Evolutionary conservation across 2,888 invertebrate genomes (phyloP), one percentile per base, ranked within the genome.

Genomic region (Netelia melanura): DNA sequence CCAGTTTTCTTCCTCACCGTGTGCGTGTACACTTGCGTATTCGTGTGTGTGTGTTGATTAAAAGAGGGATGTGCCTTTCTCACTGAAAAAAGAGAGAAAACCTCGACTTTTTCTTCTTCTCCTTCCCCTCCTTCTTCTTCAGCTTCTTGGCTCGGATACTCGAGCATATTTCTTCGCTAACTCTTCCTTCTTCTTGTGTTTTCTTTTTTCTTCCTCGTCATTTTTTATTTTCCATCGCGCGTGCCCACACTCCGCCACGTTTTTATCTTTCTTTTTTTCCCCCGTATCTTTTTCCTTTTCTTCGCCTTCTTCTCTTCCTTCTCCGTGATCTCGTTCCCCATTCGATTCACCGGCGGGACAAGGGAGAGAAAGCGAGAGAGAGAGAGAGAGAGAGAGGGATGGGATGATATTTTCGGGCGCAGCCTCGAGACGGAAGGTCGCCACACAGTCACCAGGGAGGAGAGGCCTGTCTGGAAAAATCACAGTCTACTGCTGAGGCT

Each of bases 351-450:
- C 56, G 30, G 25, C n/a, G 58, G 8, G 14, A 58, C 10, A 21
- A 8, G 2, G 52, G 17, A 10, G 6, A 14, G 14, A 52, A 11
- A 54, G 17, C 5, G 54, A 54, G 54, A n/a, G 54, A 44, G 17
- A 44, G 23, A n/a, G 43, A 2, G n/a, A 23, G 17, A n/a, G 21
- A 30, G 43, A 17, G 58, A 30, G 43, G 10, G 67, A 58, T 67
- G 78, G 14, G 74, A 78, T 48, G 75, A 83, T 83, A 83, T 83
- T 83, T 83, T 58, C 70, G 83, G 83, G 64, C 70, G 38, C 83
- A 83, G 71, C 83, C 83, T 83, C 83, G 83, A 83, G 80, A 80
- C 83, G 83, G 75, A 83, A 80, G 80, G 83, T 80, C 83, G 80
- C 71, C 83, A 74, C 83, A 70, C 48, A 17, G 38, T 38, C 58